A percentile compares a stretch with the other conserved stretches of the same genome.
Conservation (phyloP, 2,888 invertebrate genomes). For the Osmoderma eremita region DNA sequence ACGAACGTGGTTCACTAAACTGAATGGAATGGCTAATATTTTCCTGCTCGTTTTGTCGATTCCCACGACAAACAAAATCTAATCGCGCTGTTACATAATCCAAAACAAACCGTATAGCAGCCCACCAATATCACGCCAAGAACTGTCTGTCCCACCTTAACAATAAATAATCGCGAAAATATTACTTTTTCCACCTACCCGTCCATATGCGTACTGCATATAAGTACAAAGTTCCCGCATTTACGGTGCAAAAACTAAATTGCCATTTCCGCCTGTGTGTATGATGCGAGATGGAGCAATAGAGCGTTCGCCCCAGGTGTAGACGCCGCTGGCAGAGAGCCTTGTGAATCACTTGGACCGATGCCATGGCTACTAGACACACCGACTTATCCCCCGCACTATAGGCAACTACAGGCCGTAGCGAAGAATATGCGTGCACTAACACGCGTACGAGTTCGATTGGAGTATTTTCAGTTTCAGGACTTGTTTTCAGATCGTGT, state of each 20-base stretch:
- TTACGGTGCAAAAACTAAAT: slow-evolving; percentile 39
- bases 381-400: slow-evolving; percentile 52
- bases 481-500: slow-evolving; percentile 47
- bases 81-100: slow-evolving; percentile 24
- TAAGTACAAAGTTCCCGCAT: slow-evolving; percentile 19
- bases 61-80: slow-evolving; percentile 28
- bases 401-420: slow-evolving; percentile 38
- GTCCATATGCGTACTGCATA: not conserved
- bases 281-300: slow-evolving; percentile 44
- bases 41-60: slow-evolving; percentile 19
- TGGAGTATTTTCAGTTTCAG: slow-evolving; percentile 50
- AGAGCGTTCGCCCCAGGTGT: slow-evolving; percentile 52
- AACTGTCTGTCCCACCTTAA: slow-evolving; percentile 17
- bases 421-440: slow-evolving; percentile 17
- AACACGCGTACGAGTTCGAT: slow-evolving; percentile 5
- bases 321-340: slow-evolving; percentile 56
- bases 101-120: slow-evolving; percentile 34
- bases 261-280: slow-evolving; percentile 48
- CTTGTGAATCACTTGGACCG: slow-evolving; percentile 57
- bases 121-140: slow-evolving; percentile 28
- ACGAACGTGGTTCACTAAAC: slow-evolving; percentile 31
- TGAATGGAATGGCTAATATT: slow-evolving; percentile 34
- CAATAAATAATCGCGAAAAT: slow-evolving; percentile 31
- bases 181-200: slow-evolving; percentile 26
- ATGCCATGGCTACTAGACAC: slow-evolving; percentile 53